Evolutionary conservation across 2,797 vertebrate genomes (phyloP), one percentile per base, ranked within the genome.

Genomic region (Euthynnus affinis): DNA sequence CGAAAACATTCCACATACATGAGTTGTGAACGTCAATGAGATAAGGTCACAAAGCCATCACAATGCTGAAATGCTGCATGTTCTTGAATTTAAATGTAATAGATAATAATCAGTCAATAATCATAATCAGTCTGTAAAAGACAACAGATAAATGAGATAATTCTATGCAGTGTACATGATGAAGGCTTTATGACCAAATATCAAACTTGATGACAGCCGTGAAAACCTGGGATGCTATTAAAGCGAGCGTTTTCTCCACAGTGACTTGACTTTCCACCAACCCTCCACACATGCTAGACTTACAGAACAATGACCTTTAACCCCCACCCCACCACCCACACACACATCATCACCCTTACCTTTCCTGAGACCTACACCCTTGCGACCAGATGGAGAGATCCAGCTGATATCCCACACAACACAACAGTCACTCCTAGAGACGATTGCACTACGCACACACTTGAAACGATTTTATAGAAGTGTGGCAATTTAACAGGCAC

Each of bases 301-400:
- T 48, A 66, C 56, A 70, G 27, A 42, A 57, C 12, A 56, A 51
- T 56, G 77, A 53, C 60, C 58, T 52, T 56, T 9, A 14, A 52
- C 23, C 42, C 18, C 27, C 3, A 3, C 27, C 27, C 4, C 27
- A 5, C 27, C 46, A 1, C 1, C 17, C 46, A 49, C 46, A 71
- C 86, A 90, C 74, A 44, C 70, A 56, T 17, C 72, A 52, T 52
- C 73, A 32, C 85, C 93, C 96, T 98, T 98, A 98, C 97, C 97
- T 98, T 95, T 96, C 94, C 95, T 95, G 94, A 95, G 94, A 96
- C 95, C 96, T 96, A 96, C 73, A 96, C 92, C 93, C 95, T 88
- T 94, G 93, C 91, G 90, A 94, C 94, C 93, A 83, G 80, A 87
- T 17, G 73, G 74, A 20, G 84, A 87, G 72, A 82, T 88, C 61